Percentiles rank a stretch among this genome's conserved stretches.
Evolutionary conservation across 2,888 invertebrate genomes (phyloP).

Genomic region (Chaitophorus viminalis): DNA sequence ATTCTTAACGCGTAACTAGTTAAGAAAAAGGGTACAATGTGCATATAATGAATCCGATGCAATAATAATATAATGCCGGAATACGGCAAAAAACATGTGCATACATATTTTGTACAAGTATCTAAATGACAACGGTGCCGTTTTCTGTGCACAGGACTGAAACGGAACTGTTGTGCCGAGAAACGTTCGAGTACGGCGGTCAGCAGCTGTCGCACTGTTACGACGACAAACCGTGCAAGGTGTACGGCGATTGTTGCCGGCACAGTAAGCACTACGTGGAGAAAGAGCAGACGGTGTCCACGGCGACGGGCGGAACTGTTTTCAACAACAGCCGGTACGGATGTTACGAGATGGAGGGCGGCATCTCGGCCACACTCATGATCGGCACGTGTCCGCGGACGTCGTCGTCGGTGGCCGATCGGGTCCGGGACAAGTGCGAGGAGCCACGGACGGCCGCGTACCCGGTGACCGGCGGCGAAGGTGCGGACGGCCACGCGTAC

Average conservation of each 20-base stretch:
- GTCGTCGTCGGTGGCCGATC: conserved; percentile 63
- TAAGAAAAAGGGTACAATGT: too few species aligned
- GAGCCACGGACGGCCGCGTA: conserved; percentile 63
- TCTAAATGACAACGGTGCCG: neutral
- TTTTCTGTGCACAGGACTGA: conserved; percentile 27
- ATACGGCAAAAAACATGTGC: too few species aligned
- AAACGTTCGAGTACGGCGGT: neutral
- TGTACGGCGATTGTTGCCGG: conserved; percentile 69
- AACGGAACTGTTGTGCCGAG: conserved; percentile 6
- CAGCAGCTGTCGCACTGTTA: conserved; percentile 67
- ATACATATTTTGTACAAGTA: too few species aligned
- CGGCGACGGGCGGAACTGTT: conserved; percentile 67
- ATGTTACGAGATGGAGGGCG: conserved; percentile 67
- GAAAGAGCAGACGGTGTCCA: conserved; percentile 65
- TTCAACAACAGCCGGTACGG: conserved; percentile 66
- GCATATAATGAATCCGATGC: too few species aligned
- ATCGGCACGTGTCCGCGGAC: conserved; percentile 67
- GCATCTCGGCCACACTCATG: conserved; percentile 67
- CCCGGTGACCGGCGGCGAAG: conserved; percentile 65
- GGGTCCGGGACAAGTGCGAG: conserved; percentile 64
- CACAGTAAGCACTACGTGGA: conserved; percentile 66
- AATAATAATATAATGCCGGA: too few species aligned
- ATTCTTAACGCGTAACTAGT: too few species aligned
- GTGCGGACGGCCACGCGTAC: conserved; percentile 65
- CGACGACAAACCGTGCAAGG: conserved; percentile 68